Conservation (phyloP, 2,797 vertebrate genomes). For the Labeo calbasu region DNA sequence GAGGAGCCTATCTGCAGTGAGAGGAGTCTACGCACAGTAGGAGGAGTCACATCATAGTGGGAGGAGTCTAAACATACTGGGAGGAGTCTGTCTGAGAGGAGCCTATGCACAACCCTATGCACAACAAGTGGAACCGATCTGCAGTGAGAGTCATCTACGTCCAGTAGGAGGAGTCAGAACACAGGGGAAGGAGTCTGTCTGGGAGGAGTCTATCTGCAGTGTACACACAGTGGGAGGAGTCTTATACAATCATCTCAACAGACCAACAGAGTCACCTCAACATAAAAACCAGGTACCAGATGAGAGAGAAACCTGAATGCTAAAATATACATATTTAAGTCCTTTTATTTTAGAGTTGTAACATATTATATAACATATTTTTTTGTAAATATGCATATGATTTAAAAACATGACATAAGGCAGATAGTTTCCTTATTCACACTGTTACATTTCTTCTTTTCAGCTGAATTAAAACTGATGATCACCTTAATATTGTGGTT, state of each 20-base stretch:
- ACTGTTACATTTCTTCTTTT: background rate
- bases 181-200: background rate
- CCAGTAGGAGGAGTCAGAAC: background rate
- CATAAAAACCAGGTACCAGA: background rate
- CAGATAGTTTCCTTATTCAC: background rate
- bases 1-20: background rate
- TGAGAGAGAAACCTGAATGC: too few species aligned
- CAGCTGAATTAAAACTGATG: background rate
- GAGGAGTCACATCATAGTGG: background rate
- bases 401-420: too few species aligned
- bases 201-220: background rate
- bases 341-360: too few species aligned
- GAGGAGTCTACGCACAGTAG: too few species aligned
- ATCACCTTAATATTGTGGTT: background rate
- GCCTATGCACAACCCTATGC: background rate
- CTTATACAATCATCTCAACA: background rate
- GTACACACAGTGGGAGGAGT: background rate
- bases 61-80: background rate
- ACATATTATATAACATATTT: too few species aligned
- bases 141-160: conserved; percentile 46
- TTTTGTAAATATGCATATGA: too few species aligned
- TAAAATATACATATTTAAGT: too few species aligned
- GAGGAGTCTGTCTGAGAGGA: conserved; percentile 7
- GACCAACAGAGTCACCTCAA: background rate
- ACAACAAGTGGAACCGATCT: background rate